A percentile compares a stretch with the other conserved stretches of the same genome.
Evolutionary conservation across 1,140 invertebrate species (phyloP).

Genomic region (Ceratitis capitata): DNA sequence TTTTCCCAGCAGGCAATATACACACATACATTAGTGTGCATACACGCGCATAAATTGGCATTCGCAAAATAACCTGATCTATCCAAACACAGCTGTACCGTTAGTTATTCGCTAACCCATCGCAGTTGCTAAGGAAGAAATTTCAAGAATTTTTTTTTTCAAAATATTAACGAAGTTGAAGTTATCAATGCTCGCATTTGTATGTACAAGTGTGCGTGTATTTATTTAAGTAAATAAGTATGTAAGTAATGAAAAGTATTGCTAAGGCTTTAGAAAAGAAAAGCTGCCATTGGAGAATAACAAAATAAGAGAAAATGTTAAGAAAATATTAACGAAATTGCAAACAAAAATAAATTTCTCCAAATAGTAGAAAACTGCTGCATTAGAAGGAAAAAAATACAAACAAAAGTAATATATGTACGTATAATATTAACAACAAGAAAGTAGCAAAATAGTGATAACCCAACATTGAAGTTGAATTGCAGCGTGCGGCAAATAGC

Average conservation of each 20-base stretch:
- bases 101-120: neutral
- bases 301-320: neutral
- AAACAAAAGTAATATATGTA: neutral
- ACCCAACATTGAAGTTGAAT: neutral
- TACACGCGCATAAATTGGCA: neutral
- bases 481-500: neutral
- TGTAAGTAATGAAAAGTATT: too few relatives aligned
- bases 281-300: neutral
- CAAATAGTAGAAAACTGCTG: neutral
- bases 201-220: neutral
- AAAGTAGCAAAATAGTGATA: neutral
- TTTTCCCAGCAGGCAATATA: too few relatives aligned
- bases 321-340: neutral
- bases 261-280: neutral
- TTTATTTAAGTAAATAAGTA: neutral
- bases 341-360: constrained; percentile 3
- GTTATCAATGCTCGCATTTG: neutral
- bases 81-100: neutral
- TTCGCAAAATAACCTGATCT: neutral
- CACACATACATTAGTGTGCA: neutral
- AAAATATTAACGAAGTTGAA: neutral
- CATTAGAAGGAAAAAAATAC: neutral
- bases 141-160: neutral
- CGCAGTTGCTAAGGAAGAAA: neutral
- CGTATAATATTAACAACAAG: neutral